A percentile compares a stretch with the other conserved stretches of the same genome.
Evolutionary conservation across 2,797 vertebrate species (phyloP).

Genomic region (Glossophaga mutica): DNA sequence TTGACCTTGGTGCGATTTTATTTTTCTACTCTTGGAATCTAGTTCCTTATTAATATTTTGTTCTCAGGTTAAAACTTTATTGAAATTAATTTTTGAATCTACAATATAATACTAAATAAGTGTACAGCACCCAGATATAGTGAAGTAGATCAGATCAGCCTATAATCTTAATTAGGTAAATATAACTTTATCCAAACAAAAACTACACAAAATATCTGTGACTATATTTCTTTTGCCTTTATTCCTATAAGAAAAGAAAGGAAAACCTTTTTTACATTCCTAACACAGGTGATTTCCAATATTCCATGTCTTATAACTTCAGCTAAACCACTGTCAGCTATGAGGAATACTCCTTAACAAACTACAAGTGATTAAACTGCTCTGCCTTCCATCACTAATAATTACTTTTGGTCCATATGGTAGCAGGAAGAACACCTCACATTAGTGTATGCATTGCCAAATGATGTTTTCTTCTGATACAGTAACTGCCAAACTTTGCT

Average conservation of each 20-base stretch:
- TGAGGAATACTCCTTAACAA: slow-evolving; percentile 58
- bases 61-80: neutral
- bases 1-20: neutral
- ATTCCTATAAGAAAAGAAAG: slow-evolving; percentile 62
- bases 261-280: slow-evolving; percentile 55
- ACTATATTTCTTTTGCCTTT: slow-evolving; percentile 72
- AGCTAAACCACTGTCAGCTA: slow-evolving; percentile 38
- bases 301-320: slow-evolving; percentile 34
- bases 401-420: slow-evolving; percentile 74
- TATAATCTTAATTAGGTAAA: neutral
- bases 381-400: slow-evolving; percentile 62
- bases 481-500: slow-evolving; percentile 56
- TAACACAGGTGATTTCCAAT: slow-evolving; percentile 41
- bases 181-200: neutral
- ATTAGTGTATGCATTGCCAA: slow-evolving; percentile 43
- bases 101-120: neutral
- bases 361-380: slow-evolving; percentile 57
- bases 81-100: slow-evolving; percentile 32
- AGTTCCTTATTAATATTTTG: slow-evolving; percentile 13
- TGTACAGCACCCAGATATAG: neutral
- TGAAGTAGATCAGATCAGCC: neutral
- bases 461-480: slow-evolving; percentile 52
- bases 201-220: slow-evolving; percentile 69
- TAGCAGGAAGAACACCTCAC: slow-evolving; percentile 57
- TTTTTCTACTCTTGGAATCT: neutral